Evolutionary conservation across 2,113 vertebrate species (phyloP).

Genomic region (Hiodon alosoides): DNA sequence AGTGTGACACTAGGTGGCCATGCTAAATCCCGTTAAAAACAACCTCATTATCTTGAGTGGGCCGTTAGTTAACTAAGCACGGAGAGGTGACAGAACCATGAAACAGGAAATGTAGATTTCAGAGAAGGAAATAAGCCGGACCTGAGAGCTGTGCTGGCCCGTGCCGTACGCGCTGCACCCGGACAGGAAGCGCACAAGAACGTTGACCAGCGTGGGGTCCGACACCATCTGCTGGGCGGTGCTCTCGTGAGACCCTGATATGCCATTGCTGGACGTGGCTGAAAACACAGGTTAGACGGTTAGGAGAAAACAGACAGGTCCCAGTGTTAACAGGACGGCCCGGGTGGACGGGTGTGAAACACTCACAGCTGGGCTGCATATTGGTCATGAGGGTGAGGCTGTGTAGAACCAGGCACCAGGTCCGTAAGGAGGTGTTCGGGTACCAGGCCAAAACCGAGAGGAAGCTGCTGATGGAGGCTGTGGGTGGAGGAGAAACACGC

Average conservation of each 20-base stretch:
- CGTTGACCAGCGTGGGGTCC: constrained; percentile 88
- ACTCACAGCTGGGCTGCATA: constrained; percentile 88
- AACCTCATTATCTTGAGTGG: no score
- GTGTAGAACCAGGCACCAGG: constrained; percentile 96
- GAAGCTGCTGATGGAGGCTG: constrained; percentile 93
- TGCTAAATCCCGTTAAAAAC: no score
- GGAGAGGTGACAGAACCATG: background rate
- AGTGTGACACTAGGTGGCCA: no score
- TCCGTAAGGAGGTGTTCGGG: constrained; percentile 89
- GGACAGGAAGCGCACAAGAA: constrained; percentile 94
- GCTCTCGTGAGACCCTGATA: constrained; percentile 83
- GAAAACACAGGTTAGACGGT: constrained; percentile 10
- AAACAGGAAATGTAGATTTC: background rate
- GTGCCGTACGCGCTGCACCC: constrained; percentile 90
- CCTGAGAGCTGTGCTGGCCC: constrained; percentile 94
- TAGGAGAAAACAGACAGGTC: background rate
- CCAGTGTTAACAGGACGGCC: background rate
- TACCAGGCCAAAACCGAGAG: constrained; percentile 94
- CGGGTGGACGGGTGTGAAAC: background rate
- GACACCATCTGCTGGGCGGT: constrained; percentile 94
- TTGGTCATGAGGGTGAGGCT: constrained; percentile 98
- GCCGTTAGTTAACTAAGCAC: background rate
- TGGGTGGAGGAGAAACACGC: constrained; percentile 18
- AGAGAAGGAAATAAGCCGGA: constrained; percentile 35
- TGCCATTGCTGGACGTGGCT: constrained; percentile 71